A percentile compares a stretch with the other conserved stretches of the same genome.
These are phyloP conservation scores for Tuta absoluta DNA, from an alignment of 2,888 invertebrate species.

Conservation along the genomic window DNA sequence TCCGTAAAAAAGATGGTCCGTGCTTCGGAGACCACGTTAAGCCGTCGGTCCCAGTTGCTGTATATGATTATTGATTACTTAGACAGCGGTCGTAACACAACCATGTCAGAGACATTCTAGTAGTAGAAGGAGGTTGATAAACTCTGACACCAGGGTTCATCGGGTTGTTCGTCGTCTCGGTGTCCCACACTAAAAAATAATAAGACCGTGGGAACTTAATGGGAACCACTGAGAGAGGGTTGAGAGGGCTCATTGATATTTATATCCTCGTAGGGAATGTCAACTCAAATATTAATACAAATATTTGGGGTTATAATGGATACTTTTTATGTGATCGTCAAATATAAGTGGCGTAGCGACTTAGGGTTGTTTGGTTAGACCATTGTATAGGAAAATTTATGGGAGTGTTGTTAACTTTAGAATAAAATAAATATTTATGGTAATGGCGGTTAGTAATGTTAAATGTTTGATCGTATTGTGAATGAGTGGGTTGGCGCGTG, in stretches of 20 bases:
- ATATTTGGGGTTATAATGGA: slow-evolving; percentile 16
- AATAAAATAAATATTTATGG: not conserved
- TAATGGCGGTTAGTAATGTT: not conserved
- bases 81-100: too few species aligned
- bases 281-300: slow-evolving; percentile 4
- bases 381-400: slow-evolving; percentile 10
- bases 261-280: slow-evolving; percentile 8
- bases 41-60: too few species aligned
- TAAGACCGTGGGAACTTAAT: slow-evolving; percentile 1
- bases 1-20: too few species aligned
- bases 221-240: not conserved
- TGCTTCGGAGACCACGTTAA: too few species aligned
- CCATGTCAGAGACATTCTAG: too few species aligned
- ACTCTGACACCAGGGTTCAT: too few species aligned
- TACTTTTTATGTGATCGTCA: not conserved
- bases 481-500: too few species aligned
- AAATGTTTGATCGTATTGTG: not conserved
- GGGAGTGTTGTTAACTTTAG: not conserved
- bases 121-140: too few species aligned
- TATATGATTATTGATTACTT: too few species aligned
- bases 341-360: not conserved
- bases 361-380: not conserved
- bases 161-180: too few species aligned
- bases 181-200: too few species aligned
- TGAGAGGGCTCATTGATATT: not conserved